Conservation (phyloP, 2,888 invertebrate genomes). For the Coleophora flavipennella region DNA sequence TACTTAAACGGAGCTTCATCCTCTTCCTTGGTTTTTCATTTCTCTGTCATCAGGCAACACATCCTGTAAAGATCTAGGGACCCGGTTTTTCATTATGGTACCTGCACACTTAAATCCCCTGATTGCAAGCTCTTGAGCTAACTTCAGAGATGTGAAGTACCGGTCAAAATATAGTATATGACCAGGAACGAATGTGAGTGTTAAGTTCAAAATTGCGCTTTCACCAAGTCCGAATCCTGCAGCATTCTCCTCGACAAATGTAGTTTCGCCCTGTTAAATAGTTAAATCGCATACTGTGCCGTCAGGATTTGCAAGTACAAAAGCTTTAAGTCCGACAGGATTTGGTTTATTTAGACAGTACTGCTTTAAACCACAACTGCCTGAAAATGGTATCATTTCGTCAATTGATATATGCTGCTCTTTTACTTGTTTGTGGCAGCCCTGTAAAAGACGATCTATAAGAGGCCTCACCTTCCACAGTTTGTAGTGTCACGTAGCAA, state of each 20-base stretch:
- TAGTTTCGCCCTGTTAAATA: constrained; percentile 12
- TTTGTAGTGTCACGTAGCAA: too few species aligned
- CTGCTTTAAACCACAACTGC: constrained; percentile 9
- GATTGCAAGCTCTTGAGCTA: constrained; percentile 4
- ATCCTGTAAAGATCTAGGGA: not conserved
- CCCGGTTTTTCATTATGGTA: constrained; percentile 5
- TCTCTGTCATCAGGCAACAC: not conserved
- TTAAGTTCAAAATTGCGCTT: constrained; percentile 4
- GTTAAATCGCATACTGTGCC: constrained; percentile 9
- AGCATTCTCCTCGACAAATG: constrained; percentile 5
- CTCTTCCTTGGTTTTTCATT: not conserved
- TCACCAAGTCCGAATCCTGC: constrained; percentile 2
- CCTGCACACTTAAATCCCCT: constrained; percentile 6
- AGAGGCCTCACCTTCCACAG: too few species aligned
- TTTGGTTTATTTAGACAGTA: constrained; percentile 12
- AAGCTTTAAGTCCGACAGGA: constrained; percentile 12
- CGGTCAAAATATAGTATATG: constrained; percentile 12
- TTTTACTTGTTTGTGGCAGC: too few species aligned
- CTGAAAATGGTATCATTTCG: constrained; percentile 12
- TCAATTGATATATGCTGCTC: too few species aligned
- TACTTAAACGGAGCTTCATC: too few species aligned
- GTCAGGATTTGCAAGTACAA: constrained; percentile 11
- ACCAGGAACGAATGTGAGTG: constrained; percentile 9
- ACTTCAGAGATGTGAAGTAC: constrained; percentile 8
- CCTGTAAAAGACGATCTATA: too few species aligned